These are phyloP conservation scores for Pissodes strobi DNA, from an alignment of 1,140 invertebrate species.

Conservation along the genomic window DNA sequence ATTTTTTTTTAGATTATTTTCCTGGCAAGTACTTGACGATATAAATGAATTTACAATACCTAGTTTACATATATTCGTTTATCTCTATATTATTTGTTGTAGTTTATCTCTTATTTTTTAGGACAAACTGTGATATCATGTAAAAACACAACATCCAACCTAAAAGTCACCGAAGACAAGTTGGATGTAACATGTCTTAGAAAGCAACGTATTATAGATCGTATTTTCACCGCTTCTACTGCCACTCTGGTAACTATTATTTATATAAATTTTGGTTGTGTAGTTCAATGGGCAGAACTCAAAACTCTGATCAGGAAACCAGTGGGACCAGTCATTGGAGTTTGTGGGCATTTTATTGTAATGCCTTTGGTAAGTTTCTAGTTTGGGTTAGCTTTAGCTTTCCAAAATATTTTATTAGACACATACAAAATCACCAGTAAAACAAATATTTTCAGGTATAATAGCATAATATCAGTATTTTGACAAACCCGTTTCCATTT, in stretches of 20 bases:
- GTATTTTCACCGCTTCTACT: slow-evolving; percentile 77
- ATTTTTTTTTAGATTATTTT: no score
- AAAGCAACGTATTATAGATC: slow-evolving; percentile 69
- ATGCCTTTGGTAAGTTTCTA: slow-evolving; percentile 86
- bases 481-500: no score
- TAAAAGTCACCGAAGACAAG: slow-evolving; percentile 11
- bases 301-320: slow-evolving; percentile 73
- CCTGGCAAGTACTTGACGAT: not conserved
- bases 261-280: slow-evolving; percentile 94
- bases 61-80: not conserved
- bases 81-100: not conserved
- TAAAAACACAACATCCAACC: slow-evolving; percentile 10
- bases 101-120: slow-evolving; percentile 11
- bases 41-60: not conserved
- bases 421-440: no score
- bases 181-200: slow-evolving; percentile 65
- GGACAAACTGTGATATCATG: slow-evolving; percentile 33
- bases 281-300: slow-evolving; percentile 78
- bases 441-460: no score
- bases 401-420: no score
- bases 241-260: slow-evolving; percentile 74
- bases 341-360: slow-evolving; percentile 81
- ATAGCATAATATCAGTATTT: no score
- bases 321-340: slow-evolving; percentile 81
- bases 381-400: no score